Conservation (phyloP, 2,797 vertebrate species). For the Zalophus californianus region DNA sequence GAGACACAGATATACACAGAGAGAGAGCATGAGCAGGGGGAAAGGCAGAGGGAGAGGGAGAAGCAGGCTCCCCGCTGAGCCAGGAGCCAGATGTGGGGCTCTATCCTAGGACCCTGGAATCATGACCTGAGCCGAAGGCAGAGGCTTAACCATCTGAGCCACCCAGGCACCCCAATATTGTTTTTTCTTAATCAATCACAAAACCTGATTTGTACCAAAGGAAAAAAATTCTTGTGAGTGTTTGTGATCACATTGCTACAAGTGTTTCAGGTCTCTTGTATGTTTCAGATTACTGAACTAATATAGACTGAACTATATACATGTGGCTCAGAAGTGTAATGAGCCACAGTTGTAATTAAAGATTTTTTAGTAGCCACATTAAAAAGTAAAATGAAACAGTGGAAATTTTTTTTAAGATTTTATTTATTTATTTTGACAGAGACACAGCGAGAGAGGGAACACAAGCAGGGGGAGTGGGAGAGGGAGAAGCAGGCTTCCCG, state of each 20-base stretch:
- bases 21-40: no score
- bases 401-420: background rate
- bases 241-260: background rate
- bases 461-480: no score
- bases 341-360: background rate
- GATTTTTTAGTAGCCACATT: background rate
- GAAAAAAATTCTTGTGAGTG: slow-evolving; percentile 19
- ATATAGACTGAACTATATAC: background rate
- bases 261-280: background rate
- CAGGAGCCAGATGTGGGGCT: no score
- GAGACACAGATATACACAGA: no score
- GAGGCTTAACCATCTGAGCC: no score
- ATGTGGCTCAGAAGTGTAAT: background rate
- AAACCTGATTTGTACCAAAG: background rate
- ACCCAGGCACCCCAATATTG: background rate
- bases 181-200: background rate
- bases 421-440: no score
- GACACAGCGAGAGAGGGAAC: no score
- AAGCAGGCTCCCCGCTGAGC: no score
- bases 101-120: no score
- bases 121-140: no score
- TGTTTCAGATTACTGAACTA: background rate
- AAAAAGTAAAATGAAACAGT: background rate
- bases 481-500: no score
- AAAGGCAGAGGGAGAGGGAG: no score